Percentiles rank a stretch among this genome's conserved stretches.
Evolutionary conservation across 1,140 invertebrate genomes (phyloP).

Genomic region (Rhopalosiphum padi): DNA sequence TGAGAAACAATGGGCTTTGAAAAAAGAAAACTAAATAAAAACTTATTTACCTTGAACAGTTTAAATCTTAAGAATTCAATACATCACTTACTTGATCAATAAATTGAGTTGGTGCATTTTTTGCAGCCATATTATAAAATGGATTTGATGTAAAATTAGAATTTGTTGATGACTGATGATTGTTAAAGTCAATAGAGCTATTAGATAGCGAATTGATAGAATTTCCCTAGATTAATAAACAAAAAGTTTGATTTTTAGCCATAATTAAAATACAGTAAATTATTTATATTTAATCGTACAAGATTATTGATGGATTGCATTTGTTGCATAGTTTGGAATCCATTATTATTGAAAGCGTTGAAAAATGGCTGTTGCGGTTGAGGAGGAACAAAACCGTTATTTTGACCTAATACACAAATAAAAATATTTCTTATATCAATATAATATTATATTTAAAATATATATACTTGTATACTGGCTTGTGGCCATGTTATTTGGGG

Average conservation of each 20-base stretch:
- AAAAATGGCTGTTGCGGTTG: slow-evolving; percentile 49
- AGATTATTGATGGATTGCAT: slow-evolving; percentile 7
- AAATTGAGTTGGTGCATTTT: slow-evolving; percentile 59
- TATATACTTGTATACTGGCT: slow-evolving; percentile 42
- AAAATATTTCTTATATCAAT: not conserved
- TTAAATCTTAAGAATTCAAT: not conserved
- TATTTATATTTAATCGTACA: not conserved
- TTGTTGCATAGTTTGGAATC: slow-evolving; percentile 12
- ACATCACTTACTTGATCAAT: slow-evolving; percentile 58
- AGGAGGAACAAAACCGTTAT: slow-evolving; percentile 44
- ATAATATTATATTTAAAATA: not conserved
- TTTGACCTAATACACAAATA: slow-evolving; percentile 44
- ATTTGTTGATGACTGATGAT: slow-evolving; percentile 10
- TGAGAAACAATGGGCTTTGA: not conserved
- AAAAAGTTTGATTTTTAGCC: not conserved
- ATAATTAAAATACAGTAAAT: not conserved
- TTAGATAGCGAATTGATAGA: slow-evolving; percentile 34
- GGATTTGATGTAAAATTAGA: slow-evolving; percentile 60
- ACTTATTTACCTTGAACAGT: not conserved
- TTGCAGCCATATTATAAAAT: slow-evolving; percentile 61
- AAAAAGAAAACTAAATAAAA: not conserved
- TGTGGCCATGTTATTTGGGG: not conserved
- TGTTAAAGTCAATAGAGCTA: slow-evolving; percentile 39
- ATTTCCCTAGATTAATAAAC: slow-evolving; percentile 12
- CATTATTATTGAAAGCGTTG: slow-evolving; percentile 40